Evolutionary conservation across 2,888 invertebrate species (phyloP), one percentile per base, ranked within the genome.

Genomic region (Philhelius pedissequus): DNA sequence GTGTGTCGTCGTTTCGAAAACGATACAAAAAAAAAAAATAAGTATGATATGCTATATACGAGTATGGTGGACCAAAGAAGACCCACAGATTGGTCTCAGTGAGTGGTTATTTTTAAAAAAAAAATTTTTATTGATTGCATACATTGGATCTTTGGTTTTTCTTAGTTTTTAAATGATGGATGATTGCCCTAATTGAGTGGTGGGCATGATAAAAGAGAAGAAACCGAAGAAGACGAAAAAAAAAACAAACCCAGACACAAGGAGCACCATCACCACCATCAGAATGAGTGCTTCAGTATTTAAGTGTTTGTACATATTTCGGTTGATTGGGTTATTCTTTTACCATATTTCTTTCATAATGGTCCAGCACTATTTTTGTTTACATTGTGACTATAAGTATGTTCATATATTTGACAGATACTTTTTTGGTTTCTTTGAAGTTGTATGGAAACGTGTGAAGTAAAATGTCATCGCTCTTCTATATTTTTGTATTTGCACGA

Each of bases 101-200:
- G 5, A 2, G 8, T 13, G 4, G 1, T 35, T 38, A 15, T 40
- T 7, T 40, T 40, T 43, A 45, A 50, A n/a, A n/a, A n/a, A n/a
- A n/a, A n/a, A n/a, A 56, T 56, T 54, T 74, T 45, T 52, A 40
- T 43, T 43, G 43, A 43, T 15, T 40, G 18, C 8, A 9, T 45
- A 4, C n/a, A 48, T 20, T 32, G 20, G 48, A 48, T 35, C 18
- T 18, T 54, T 35, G 7, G 43, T 76, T 38, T 56, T 58, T 66
- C 32, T 48, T 40, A 18, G 25, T 45, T 73, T 48, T 40, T 70
- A 75, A 83, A 83, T 83, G 83, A 83, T 79, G 74, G 64, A 83
- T 83, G 83, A 83, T 83, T 83, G 83, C 78, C 78, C 70, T 83
- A 83, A 83, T 83, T 83, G 83, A 83, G 83, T 83, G 74, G 78